Percentiles rank a stretch among this genome's conserved stretches.
Conservation (phyloP, 2,797 vertebrate species). For the Moxostoma hubbsi region DNA sequence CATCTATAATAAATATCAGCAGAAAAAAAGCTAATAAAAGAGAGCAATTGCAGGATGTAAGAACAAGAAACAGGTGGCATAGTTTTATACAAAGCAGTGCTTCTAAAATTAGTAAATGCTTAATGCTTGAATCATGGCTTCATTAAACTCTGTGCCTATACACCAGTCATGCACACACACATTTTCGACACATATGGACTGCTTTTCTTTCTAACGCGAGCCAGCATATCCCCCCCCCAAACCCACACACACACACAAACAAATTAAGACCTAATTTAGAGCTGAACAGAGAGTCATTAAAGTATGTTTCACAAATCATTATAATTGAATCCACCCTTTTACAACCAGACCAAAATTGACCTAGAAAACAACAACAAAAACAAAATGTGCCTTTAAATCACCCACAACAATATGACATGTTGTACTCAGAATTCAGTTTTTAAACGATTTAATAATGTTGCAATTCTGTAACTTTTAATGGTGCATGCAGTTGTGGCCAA, state of each 20-base stretch:
- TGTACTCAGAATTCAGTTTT: slow-evolving; percentile 30
- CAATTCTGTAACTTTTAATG: slow-evolving; percentile 8
- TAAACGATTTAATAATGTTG: slow-evolving; percentile 9
- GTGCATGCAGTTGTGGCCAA: background rate
- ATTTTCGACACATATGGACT: slow-evolving; percentile 3
- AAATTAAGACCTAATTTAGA: slow-evolving; percentile 39
- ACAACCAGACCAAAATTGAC: slow-evolving; percentile 28
- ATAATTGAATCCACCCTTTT: slow-evolving; percentile 41
- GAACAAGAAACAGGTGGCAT: slow-evolving; percentile 18
- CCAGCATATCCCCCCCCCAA: background rate
- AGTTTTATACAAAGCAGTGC: slow-evolving; percentile 5
- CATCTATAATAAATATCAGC: background rate
- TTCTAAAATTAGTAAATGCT: background rate
- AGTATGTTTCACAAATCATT: slow-evolving; percentile 31
- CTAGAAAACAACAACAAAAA: slow-evolving; percentile 33
- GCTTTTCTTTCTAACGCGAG: background rate
- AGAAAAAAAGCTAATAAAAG: background rate
- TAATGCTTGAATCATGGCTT: too few species aligned
- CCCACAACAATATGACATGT: slow-evolving; percentile 15
- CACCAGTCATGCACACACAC: background rate
- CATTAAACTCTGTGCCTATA: background rate
- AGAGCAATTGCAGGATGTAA: background rate
- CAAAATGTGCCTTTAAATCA: slow-evolving; percentile 22
- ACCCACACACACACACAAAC: slow-evolving; percentile 12
- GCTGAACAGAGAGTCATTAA: background rate